Base-by-base conservation (phyloP, 1,140 invertebrate species). In the Aradophagus sp. region DNA sequence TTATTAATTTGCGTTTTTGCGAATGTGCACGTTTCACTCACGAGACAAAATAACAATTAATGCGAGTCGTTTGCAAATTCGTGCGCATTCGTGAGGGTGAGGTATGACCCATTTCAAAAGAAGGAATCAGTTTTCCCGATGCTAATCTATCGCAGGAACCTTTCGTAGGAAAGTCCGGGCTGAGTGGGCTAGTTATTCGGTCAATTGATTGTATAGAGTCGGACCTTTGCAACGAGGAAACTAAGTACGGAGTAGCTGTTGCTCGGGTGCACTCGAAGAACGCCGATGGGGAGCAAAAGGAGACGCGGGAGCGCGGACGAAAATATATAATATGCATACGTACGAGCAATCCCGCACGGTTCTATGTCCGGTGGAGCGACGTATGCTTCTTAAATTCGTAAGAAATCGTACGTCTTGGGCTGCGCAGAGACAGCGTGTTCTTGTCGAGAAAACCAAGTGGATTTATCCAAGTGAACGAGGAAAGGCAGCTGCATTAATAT, bases 331-430 rank as follows among this genome's bases (percentile, higher is more conserved):
- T 61, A 65, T 66, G 55, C 53, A 73, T 66, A 67, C 53, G 62
- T 62, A 42, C 48, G 50, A 41, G 58, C 44, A 23, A 65, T 61
- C 41, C 52, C 11, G 55, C 67, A 39, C 62, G 55, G n/a, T 63
- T 73, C 69, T 72, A 66, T 73, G 69, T 62, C 62, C 58, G 52
- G 56, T 67, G 50, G 45, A 73, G 62, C 69, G 69, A 73, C 62
- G 63, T 73, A 73, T 63, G 52, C 62, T 58, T 63, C 62, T 66
- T 66, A 72, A 66, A 72, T 66, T 72, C 61, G 69, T 62, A 72
- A 72, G 61, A 72, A 72, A 66, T 72, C 62, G 62, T 61, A 45
- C 55, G 44, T 66, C 62, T 72, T 62, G 53, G 50, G 62, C 66
- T 56, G 42, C 50, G 34, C 48, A 61, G 56, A 52, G 55, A 65